phyloP scores from a whole-genome alignment of 1,140 invertebrate genomes.

The Campoletis sonorensis region DNA sequence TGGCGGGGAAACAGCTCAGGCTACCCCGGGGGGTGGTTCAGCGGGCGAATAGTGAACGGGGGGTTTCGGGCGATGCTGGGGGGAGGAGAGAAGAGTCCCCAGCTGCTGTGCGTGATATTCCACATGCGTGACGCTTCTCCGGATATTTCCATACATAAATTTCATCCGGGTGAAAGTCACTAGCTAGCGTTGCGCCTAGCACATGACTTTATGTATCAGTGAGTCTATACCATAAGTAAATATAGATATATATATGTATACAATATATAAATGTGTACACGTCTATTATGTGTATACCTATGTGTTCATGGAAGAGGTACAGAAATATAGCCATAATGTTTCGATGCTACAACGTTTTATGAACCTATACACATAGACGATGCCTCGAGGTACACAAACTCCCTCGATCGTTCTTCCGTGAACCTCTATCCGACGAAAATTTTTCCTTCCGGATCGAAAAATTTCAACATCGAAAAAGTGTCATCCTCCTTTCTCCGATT shows the following conservation, averaged over 20 bases:
- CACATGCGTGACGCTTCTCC: constrained; percentile 70
- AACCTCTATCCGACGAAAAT: too few relatives aligned
- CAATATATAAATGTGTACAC: too few relatives aligned
- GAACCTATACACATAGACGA: constrained; percentile 47
- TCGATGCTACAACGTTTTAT: too few relatives aligned
- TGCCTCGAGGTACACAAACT: constrained; percentile 58
- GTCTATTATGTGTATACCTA: too few relatives aligned
- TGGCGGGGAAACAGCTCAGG: too few relatives aligned
- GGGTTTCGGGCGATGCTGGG: not conserved
- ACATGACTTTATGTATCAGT: not conserved
- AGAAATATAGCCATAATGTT: too few relatives aligned
- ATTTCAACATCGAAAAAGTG: too few relatives aligned
- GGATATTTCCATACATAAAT: constrained; percentile 73
- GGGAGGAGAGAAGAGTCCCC: constrained; percentile 58
- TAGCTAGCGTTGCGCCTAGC: constrained; percentile 20
- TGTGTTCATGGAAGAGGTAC: too few relatives aligned
- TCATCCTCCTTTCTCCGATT: not conserved
- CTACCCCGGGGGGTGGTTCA: too few relatives aligned
- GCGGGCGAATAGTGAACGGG: constrained; percentile 1
- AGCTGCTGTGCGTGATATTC: constrained; percentile 71
- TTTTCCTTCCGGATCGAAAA: too few relatives aligned
- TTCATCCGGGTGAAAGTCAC: constrained; percentile 64
- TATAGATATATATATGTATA: not conserved
- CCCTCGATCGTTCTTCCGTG: constrained; percentile 54
- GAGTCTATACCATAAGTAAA: not conserved